Evolutionary conservation across 2,888 invertebrate genomes (phyloP), one percentile per base, ranked within the genome.

Genomic region (Cyclophora albipunctata): DNA sequence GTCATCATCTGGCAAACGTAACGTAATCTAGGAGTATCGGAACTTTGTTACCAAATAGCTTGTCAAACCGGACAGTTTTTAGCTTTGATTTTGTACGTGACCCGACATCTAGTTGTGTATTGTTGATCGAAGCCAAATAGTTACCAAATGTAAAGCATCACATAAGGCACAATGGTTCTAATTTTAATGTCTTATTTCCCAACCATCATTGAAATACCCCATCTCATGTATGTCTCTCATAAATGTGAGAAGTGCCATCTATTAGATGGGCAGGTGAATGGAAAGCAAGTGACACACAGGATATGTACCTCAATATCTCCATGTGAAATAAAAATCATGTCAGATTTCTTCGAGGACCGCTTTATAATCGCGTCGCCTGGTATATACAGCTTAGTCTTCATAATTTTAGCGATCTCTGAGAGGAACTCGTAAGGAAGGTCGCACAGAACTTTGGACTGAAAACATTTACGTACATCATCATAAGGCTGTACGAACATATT

Each of bases 351-450:
- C 3, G 75, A 66, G 0, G 66, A 67, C 34, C 84, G 69, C 53
- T 77, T 71, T 52, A 84, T 79, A 45, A 85, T 82, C 2, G 71
- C 56, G 49, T 85, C 84, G 3, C 84, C 85, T 0, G 85, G 85
- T 4, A 84, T 84, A 52, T 77, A 85, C 51, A 81, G 72, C 3
- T 79, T 71, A 0, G 84, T 85, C 34, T 72, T 67, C 83, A 84
- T 83, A 7, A 62, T 69, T 59, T 78, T 80, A 2, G 81, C 75
- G 7, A 84, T 45, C 52, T 85, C 84, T 0, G 78, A 74, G 2
- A 84, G 60, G 47, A 84, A 79, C 51, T 77, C 72, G 50, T 78
- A 71, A 0, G 81, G 70, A 1, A 84, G 63, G n/a, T 84, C 76
- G 2, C 76, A 69, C 0, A 85, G 71, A 20, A 84, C 68, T 2